Evolutionary conservation across 2,113 vertebrate species (phyloP), one percentile per base, ranked within the genome.

Genomic region (human (Homo sapiens)): DNA sequence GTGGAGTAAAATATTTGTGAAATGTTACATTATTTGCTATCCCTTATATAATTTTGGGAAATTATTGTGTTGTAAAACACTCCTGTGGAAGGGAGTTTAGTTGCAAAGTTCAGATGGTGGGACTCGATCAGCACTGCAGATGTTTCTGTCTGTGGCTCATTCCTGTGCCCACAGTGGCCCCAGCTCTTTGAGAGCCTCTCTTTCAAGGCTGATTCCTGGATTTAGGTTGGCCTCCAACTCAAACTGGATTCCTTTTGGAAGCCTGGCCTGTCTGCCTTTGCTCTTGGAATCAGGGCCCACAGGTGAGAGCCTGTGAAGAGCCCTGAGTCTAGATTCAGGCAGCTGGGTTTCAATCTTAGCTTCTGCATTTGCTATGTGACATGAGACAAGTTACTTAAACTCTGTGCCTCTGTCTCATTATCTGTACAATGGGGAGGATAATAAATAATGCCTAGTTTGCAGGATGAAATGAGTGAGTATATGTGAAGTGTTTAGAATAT

Each of bases 121-220:
- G 23, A 23, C 18, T 68, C 3, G 25, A 2, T 35, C 18, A 8
- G 10, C 35, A 5, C 32, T 5, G 11, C 32, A 5, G 17, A 16
- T 0, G 30, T 38, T 57, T 55, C 92, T 23, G 8, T 18, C 43
- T 22, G 16, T 38, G 38, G 81, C 43, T 81, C 11, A 0, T 43
- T 55, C n/a, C 10, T 73, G 16, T 3, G 0, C 70, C 73, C 0
- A 0, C 57, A 27, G 30, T 17, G 1, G 18, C n/a, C 9, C 16
- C 25, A 20, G 48, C 23, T 59, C 8, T 50, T 10, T 1, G 6
- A 59, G 52, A 40, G n/a, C 50, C 25, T 76, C 27, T 81, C 16
- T 40, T 35, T 38, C 30, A 35, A 59, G 78, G 57, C 30, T 35
- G 16, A 5, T 32, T 78, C 8, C 2, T 12, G 45, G 55, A 43